These are phyloP conservation scores for Alloplasta piceator DNA, from an alignment of 2,888 invertebrate species.

Conservation along the genomic window DNA sequence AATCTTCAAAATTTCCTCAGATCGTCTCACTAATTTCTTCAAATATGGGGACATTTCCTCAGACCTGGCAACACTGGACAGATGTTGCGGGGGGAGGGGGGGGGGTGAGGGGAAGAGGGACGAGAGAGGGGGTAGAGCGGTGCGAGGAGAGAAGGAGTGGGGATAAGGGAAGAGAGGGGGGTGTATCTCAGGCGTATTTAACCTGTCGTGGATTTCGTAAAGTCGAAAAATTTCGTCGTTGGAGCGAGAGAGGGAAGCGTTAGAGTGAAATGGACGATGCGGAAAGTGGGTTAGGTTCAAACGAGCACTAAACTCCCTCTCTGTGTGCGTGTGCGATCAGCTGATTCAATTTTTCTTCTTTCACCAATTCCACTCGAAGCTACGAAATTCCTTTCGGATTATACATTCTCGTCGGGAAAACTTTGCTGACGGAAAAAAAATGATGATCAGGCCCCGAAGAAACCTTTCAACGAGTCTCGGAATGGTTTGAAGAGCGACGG, in stretches of 20 bases:
- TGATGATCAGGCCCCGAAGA: too few species aligned
- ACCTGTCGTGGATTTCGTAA: constrained; percentile 40
- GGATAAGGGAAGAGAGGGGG: background rate
- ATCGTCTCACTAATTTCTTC: too few species aligned
- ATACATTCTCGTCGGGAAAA: too few species aligned
- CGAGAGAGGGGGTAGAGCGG: background rate
- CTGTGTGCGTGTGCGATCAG: constrained; percentile 28
- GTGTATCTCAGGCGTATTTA: constrained; percentile 3
- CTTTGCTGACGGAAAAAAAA: too few species aligned
- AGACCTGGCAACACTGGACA: too few species aligned
- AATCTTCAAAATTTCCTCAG: too few species aligned
- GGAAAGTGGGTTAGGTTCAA: constrained; percentile 59
- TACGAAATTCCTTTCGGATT: too few species aligned
- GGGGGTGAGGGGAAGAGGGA: background rate
- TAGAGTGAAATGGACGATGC: constrained; percentile 4
- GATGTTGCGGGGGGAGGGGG: background rate
- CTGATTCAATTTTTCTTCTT: constrained; percentile 31
- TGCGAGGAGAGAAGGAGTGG: constrained; percentile 1
- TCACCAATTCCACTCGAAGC: background rate
- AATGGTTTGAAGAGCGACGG: too few species aligned
- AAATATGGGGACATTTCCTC: too few species aligned
- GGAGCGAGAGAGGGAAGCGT: constrained; percentile 6
- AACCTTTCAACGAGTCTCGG: too few species aligned
- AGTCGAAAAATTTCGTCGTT: background rate
- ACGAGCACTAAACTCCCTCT: too few species aligned